Conservation (phyloP, 1,140 invertebrate species). For the Sinella curviseta region DNA sequence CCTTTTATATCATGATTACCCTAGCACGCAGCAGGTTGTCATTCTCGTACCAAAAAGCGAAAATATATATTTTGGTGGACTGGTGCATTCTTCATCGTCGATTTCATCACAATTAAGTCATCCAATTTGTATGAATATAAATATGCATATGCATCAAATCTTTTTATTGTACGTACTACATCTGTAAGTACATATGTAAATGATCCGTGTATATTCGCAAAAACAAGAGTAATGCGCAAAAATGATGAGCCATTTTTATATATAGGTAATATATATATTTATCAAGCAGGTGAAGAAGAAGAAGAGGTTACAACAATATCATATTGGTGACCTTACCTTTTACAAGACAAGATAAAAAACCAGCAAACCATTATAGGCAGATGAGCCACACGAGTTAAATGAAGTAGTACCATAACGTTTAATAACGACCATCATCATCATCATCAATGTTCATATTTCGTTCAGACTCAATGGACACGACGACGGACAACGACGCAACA, state of each 20-base stretch:
- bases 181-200: neutral
- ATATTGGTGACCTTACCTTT: neutral
- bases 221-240: neutral
- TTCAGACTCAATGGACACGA: neutral
- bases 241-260: neutral
- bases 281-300: too few species aligned
- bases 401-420: neutral
- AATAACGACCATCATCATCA: neutral
- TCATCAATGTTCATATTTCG: too few species aligned
- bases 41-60: neutral
- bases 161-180: neutral
- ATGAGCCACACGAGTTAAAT: neutral
- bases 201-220: neutral
- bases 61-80: neutral
- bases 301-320: too few species aligned
- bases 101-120: constrained; percentile 23
- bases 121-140: neutral
- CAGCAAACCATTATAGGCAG: too few species aligned
- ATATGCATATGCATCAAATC: neutral
- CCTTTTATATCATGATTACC: constrained; percentile 8
- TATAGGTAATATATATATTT: neutral
- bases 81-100: constrained; percentile 1
- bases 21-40: neutral
- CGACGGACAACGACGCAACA: too few species aligned
- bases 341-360: neutral